A percentile compares a stretch with the other conserved stretches of the same genome.
Conservation (phyloP, 2,113 vertebrate genomes). For the Myrmecophaga tridactyla region DNA sequence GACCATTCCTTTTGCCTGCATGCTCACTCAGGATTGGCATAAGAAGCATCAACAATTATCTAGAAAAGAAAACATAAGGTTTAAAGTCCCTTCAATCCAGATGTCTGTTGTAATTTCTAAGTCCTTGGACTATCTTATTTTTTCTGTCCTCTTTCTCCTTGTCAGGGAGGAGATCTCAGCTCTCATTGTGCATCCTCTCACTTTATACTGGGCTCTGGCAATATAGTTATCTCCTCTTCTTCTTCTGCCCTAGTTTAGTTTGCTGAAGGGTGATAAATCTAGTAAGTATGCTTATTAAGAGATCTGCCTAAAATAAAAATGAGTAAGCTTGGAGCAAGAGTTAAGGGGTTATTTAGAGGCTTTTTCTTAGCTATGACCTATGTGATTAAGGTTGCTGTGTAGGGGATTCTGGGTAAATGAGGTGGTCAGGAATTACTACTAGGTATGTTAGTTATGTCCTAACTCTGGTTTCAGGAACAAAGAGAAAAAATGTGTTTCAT, state of each 20-base stretch:
- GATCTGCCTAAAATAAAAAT: not conserved
- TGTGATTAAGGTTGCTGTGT: not conserved
- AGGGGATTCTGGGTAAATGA: not conserved
- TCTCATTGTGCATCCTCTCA: not conserved
- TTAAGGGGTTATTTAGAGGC: not conserved
- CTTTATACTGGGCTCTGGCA: not conserved
- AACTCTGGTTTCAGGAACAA: conserved; percentile 37
- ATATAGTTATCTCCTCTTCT: not conserved
- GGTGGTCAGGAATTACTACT: not conserved
- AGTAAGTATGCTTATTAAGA: not conserved
- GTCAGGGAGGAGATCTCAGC: not conserved
- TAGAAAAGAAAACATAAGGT: not conserved
- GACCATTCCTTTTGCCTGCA: not conserved
- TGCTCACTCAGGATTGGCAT: not conserved
- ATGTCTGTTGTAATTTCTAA: not conserved
- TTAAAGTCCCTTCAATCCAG: not conserved
- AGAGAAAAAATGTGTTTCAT: not conserved
- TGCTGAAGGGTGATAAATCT: not conserved
- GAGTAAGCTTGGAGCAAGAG: not conserved
- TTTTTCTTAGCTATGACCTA: conserved; percentile 9
- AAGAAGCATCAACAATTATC: not conserved
- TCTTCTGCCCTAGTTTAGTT: not conserved
- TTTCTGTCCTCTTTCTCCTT: not conserved
- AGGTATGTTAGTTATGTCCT: not conserved
- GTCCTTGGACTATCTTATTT: not conserved